Percentiles rank a stretch among this genome's conserved stretches.
phyloP scores from a whole-genome alignment of 2,888 invertebrate genomes.

The Agriotes lineatus region DNA sequence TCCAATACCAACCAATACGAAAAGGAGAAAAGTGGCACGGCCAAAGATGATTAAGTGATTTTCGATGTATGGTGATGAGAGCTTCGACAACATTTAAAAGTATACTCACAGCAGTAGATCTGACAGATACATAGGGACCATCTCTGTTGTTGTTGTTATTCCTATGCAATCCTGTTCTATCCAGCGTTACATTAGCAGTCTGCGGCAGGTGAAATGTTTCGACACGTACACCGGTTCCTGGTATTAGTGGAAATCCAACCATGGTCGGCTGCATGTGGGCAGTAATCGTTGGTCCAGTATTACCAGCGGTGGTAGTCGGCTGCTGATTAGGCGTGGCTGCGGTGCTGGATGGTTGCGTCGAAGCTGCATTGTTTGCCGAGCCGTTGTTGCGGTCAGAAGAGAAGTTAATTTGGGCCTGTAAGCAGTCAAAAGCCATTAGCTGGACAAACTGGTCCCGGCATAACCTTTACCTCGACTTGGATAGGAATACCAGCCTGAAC shows the following conservation, averaged over 20 bases:
- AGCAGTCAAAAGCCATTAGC: neutral
- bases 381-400: conserved; percentile 43
- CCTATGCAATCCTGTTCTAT: neutral
- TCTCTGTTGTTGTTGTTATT: conserved; percentile 27
- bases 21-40: too few species aligned
- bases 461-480: conserved; percentile 69
- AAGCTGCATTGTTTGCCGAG: conserved; percentile 12
- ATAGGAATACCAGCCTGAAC: conserved; percentile 77
- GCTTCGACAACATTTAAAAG: too few species aligned
- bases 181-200: conserved; percentile 19
- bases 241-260: conserved; percentile 55
- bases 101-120: conserved; percentile 6
- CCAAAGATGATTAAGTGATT: too few species aligned
- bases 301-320: conserved; percentile 43
- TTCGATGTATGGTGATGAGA: too few species aligned
- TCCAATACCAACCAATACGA: too few species aligned
- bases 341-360: conserved; percentile 29
- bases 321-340: conserved; percentile 28
- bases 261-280: conserved; percentile 48
- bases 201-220: conserved; percentile 59
- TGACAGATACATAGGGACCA: conserved; percentile 22
- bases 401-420: conserved; percentile 55
- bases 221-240: conserved; percentile 56
- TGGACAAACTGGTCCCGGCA: neutral
- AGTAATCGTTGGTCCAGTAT: conserved; percentile 41